Evolutionary conservation across 2,113 vertebrate species (phyloP), one percentile per base, ranked within the genome.

Genomic region (Chaetorhynchus papuensis): DNA sequence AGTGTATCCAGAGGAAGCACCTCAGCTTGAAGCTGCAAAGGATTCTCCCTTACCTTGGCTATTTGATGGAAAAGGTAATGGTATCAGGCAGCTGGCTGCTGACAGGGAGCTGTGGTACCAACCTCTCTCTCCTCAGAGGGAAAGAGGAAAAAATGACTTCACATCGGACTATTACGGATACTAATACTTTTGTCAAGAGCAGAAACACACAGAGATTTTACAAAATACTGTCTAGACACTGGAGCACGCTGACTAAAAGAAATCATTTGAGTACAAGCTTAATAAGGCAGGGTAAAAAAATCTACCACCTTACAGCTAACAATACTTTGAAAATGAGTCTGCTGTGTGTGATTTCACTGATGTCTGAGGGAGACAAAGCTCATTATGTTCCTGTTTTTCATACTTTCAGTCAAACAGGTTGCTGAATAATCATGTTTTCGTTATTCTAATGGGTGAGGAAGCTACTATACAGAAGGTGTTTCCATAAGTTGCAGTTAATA

Each of bases 221-320:
- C 66, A 93, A 90, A 94, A 94, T 39, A 88, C 79, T 75, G 59
- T 64, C 64, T 91, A 95, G 92, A 96, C 79, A 93, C 47, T 7
- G 16, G 31, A 86, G 68, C 76, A 95, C 75, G 13, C 71, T 78
- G 82, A 88, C 85, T 74, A 85, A 94, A 94, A 94, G 56, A 83
- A 95, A 76, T 65, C 42, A 85, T 69, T 84, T 39, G 21, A 87
- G 35, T 47, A 89, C 45, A 83, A 63, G 90, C 78, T 90, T 85
- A 94, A 77, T 86, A 96, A 96, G 94, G 84, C 93, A 95, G 74
- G n/a, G 66, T 93, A 90, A 94, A 93, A 93, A 93, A 86, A 69
- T 83, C 59, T 70, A 63, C 83, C 76, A 88, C 90, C 79, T 93
- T 83, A 91, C 70, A 88, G 65, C 60, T 90, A 95, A 92, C n/a